Evolutionary conservation across 2,113 vertebrate species (phyloP).

Genomic region (Tachuris rubrigastra): DNA sequence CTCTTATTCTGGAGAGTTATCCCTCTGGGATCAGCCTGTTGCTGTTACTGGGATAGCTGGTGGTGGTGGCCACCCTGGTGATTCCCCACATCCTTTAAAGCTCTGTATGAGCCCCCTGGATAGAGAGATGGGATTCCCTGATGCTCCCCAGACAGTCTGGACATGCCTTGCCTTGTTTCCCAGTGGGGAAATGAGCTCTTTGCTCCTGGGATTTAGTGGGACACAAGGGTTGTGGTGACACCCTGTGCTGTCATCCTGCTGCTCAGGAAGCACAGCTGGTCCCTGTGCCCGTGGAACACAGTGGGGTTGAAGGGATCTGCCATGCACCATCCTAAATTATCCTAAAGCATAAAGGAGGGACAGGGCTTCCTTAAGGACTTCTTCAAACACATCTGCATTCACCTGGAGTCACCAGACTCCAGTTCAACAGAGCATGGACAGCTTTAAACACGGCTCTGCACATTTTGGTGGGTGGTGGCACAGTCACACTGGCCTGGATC

Average conservation of each 20-base stretch:
- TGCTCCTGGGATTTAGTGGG: rapidly evolving
- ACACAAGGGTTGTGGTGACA: neutral
- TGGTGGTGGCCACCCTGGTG: neutral
- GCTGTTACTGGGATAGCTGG: neutral
- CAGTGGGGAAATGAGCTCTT: neutral
- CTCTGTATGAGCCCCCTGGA: neutral
- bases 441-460: neutral
- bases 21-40: neutral
- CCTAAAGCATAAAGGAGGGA: neutral
- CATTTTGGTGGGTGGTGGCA: neutral
- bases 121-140: neutral
- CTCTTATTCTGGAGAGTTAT: neutral
- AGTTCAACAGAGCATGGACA: rapidly evolving
- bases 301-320: neutral
- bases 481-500: rapidly evolving
- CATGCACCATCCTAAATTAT: neutral
- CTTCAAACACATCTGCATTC: neutral
- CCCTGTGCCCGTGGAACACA: neutral
- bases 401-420: neutral
- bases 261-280: rapidly evolving
- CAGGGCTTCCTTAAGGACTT: neutral
- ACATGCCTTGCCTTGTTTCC: neutral
- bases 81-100: neutral
- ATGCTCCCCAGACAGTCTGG: neutral
- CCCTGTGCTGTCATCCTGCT: rapidly evolving